Base-by-base conservation (phyloP, 2,888 invertebrate genomes). In the Gasteruption jaculator region DNA sequence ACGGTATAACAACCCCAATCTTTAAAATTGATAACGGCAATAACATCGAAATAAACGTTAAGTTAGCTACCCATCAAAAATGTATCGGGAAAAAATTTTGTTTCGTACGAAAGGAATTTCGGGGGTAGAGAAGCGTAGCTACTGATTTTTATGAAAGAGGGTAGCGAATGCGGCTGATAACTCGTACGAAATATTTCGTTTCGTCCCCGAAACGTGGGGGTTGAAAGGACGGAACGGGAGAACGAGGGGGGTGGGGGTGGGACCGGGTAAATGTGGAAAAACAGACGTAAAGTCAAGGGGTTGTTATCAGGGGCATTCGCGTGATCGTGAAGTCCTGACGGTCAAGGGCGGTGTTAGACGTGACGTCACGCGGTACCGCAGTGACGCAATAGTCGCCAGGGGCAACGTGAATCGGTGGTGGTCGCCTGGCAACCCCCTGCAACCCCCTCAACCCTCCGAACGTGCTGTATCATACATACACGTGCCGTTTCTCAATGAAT, bases 301-400 rank as follows among this genome's bases (percentile, higher is more conserved):
- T 46, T 48, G 50, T 53, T 48, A 52, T 21, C 45, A 39, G 53
- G 50, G 49, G 16, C 15, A 21, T 31, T 34, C 24, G 38, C 30
- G 11, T 29, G 37, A 34, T 34, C 41, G 48, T 50, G 52, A 52
- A 44, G 52, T 47, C 48, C 51, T 50, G 54, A 47, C 63, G 66
- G 66, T 66, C 66, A 66, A 66, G 66, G 66, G 53, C 66, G 64
- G 57, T 59, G 57, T 63, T 61, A 63, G 56, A 53, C 48, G 57
- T 64, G 62, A 66, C 66, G 65, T 66, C 63, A 65, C 56, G 50
- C 54, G 58, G 47, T 58, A 61, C 62, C 58, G 62, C 63, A 63
- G 60, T 66, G 66, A 65, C 66, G 66, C 65, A 66, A 66, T 46
- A 55, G 65, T 65, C 60, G 59, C 56, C 60, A 61, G 53, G 61